Conservation (phyloP, 2,113 vertebrate species). For the Trochalopteron elliotii region DNA sequence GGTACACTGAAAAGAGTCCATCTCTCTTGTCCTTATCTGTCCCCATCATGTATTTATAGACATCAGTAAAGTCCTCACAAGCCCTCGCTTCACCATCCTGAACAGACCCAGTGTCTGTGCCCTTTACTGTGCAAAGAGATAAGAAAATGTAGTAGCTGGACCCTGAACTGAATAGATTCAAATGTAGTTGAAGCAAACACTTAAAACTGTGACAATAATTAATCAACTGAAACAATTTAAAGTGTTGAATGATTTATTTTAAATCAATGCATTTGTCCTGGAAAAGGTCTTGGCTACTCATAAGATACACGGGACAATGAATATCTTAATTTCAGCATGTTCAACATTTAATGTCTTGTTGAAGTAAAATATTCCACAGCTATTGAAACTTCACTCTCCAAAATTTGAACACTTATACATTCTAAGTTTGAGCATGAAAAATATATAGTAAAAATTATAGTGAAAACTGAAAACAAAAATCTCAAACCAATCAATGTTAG, state of each 20-base stretch:
- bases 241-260: neutral
- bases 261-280: neutral
- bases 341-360: neutral
- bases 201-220: neutral
- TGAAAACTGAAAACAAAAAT: neutral
- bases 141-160: neutral
- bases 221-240: neutral
- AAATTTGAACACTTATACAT: neutral
- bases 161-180: neutral
- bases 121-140: neutral
- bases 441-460: neutral
- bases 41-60: neutral
- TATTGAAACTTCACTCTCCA: neutral
- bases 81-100: neutral
- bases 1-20: neutral
- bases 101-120: neutral
- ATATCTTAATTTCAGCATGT: neutral
- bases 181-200: neutral
- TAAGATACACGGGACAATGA: neutral
- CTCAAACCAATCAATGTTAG: neutral
- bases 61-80: neutral
- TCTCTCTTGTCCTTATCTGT: neutral
- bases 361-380: neutral
- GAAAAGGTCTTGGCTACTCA: neutral
- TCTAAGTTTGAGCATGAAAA: neutral